These are phyloP conservation scores for Silurus asotus DNA, from an alignment of 2,113 vertebrate species.

Conservation along the genomic window DNA sequence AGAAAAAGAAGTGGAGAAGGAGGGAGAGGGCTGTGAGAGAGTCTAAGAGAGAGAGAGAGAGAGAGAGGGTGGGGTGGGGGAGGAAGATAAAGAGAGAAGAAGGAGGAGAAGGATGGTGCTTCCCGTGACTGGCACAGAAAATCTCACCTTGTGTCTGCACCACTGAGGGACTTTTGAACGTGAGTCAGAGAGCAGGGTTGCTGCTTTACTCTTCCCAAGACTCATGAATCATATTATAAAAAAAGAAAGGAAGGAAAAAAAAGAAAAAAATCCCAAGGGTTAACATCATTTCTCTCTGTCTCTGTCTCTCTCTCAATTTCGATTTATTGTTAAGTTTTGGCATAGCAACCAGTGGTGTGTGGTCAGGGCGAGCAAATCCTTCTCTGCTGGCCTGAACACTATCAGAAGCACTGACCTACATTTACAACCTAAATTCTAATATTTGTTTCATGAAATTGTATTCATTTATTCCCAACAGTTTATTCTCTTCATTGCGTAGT, in stretches of 20 bases:
- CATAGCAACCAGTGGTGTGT: too few relatives aligned
- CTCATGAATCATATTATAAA: neutral
- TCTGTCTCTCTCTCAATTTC: neutral
- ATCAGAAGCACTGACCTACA: too few relatives aligned
- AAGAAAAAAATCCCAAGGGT: neutral
- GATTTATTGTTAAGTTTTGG: neutral
- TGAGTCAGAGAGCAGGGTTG: slow-evolving; percentile 19
- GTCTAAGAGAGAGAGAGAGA: neutral
- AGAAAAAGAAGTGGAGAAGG: slow-evolving; percentile 38
- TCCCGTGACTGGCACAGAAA: slow-evolving; percentile 40
- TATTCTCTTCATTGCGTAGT: too few relatives aligned
- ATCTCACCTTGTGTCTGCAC: slow-evolving; percentile 36
- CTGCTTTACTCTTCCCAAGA: neutral
- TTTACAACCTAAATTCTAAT: too few relatives aligned
- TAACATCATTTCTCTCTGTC: neutral
- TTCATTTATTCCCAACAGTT: too few relatives aligned
- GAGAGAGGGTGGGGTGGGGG: neutral
- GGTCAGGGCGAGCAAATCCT: too few relatives aligned
- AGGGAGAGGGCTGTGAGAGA: slow-evolving; percentile 22
- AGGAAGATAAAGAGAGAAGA: neutral
- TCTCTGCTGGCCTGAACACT: too few relatives aligned
- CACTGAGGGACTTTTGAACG: neutral
- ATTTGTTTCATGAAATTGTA: too few relatives aligned
- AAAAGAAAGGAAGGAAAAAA: neutral
- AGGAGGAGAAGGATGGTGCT: neutral